Percentiles rank a stretch among this genome's conserved stretches.
Evolutionary conservation across 30 jellyfish, hydroid and myxozoan species (phyloP).

Genomic region (Aurelia sp.): DNA sequence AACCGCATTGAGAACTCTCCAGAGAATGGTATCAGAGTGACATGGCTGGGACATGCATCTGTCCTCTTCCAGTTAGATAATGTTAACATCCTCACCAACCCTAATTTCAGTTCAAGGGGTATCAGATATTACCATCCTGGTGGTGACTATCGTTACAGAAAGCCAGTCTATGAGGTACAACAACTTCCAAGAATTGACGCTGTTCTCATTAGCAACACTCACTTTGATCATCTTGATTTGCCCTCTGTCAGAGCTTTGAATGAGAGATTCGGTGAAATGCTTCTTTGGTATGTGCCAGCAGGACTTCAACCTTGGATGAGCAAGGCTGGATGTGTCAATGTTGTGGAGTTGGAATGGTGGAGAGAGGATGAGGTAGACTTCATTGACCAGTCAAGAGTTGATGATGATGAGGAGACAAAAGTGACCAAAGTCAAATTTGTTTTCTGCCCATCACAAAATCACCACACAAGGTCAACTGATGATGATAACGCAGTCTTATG

Average conservation of each 20-base stretch:
- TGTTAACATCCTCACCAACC: constrained; percentile 90
- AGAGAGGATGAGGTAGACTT: constrained; percentile 95
- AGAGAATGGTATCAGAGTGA: constrained; percentile 94
- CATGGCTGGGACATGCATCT: constrained; percentile 97
- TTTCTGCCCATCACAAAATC: constrained; percentile 93
- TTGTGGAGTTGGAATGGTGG: constrained; percentile 99
- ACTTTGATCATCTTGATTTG: constrained; percentile 89
- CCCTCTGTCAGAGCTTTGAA: constrained; percentile 87
- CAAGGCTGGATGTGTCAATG: constrained; percentile 93
- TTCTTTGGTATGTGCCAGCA: constrained; percentile 96
- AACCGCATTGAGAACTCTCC: constrained; percentile 97
- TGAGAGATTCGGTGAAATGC: constrained; percentile 93
- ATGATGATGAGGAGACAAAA: constrained; percentile 87
- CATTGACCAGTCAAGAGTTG: constrained; percentile 94
- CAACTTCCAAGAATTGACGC: constrained; percentile 95
- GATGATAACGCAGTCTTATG: constrained; percentile 93
- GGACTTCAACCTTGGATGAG: constrained; percentile 94
- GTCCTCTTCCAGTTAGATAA: constrained; percentile 90
- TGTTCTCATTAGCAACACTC: constrained; percentile 89
- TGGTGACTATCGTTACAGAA: constrained; percentile 84
- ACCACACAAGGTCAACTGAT: constrained; percentile 86
- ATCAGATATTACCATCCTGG: constrained; percentile 93
- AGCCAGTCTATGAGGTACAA: constrained; percentile 85
- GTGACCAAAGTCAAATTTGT: constrained; percentile 90
- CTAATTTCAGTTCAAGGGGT: constrained; percentile 92